These are phyloP conservation scores for Urocyon cinereoargenteus DNA, from an alignment of 2,797 vertebrate species.

Conservation along the genomic window DNA sequence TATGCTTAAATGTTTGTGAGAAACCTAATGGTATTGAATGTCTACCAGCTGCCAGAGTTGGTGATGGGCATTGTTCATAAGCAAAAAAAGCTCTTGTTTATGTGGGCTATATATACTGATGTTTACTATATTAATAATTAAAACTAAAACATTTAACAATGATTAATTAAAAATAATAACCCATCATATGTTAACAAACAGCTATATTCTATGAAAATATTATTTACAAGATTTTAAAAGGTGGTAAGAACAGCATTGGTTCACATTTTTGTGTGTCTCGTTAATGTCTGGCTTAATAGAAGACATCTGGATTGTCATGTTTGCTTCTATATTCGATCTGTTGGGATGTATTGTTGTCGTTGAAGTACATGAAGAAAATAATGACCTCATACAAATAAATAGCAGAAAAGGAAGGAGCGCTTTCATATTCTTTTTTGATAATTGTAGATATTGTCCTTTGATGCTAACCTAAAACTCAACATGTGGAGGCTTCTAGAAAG, in stretches of 20 bases:
- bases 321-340: background rate
- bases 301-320: background rate
- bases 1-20: background rate
- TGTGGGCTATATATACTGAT: background rate
- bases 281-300: background rate
- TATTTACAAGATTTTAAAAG: background rate
- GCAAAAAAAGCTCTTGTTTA: background rate
- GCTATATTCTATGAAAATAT: background rate
- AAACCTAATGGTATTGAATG: background rate
- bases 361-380: background rate
- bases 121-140: background rate
- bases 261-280: background rate
- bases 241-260: background rate
- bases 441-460: background rate
- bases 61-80: background rate
- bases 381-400: background rate
- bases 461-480: conserved; percentile 11
- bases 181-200: background rate
- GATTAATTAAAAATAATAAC: background rate
- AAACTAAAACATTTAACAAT: background rate
- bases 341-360: background rate
- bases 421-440: conserved; percentile 19
- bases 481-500: background rate
- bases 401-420: background rate
- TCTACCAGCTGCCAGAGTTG: background rate